These are phyloP conservation scores for Nycteola revayana DNA, from an alignment of 2,888 invertebrate species.

Conservation along the genomic window DNA sequence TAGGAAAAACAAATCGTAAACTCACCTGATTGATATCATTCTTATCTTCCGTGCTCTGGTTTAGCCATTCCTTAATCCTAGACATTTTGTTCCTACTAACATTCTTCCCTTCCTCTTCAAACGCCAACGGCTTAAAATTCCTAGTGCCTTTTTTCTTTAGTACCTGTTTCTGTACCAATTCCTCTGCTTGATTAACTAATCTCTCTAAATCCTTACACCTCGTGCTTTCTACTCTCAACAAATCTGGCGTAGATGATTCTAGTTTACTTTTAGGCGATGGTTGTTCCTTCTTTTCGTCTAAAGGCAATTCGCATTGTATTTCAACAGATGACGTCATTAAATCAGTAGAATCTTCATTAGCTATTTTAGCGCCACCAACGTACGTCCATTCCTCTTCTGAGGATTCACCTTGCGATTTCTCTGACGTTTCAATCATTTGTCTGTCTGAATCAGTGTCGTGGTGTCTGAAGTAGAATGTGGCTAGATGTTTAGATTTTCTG, in stretches of 20 bases:
- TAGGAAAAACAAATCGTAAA: slow-evolving; percentile 4
- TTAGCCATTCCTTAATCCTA: slow-evolving; percentile 87
- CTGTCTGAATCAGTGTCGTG: slow-evolving; percentile 93
- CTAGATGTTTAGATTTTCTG: slow-evolving; percentile 90
- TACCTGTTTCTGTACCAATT: slow-evolving; percentile 85
- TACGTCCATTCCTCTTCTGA: slow-evolving; percentile 85
- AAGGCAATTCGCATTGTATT: slow-evolving; percentile 69
- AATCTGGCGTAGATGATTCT: slow-evolving; percentile 69
- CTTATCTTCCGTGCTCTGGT: slow-evolving; percentile 74
- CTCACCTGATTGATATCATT: slow-evolving; percentile 67
- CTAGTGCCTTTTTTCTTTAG: slow-evolving; percentile 75
- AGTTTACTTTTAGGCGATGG: slow-evolving; percentile 58
- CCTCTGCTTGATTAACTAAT: slow-evolving; percentile 90
- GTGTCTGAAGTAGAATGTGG: slow-evolving; percentile 93
- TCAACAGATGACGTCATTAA: slow-evolving; percentile 78
- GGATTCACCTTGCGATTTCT: slow-evolving; percentile 72
- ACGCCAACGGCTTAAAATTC: slow-evolving; percentile 76
- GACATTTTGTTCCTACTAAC: slow-evolving; percentile 83
- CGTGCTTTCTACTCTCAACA: slow-evolving; percentile 69
- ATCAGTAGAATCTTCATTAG: slow-evolving; percentile 71
- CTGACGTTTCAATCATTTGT: slow-evolving; percentile 77
- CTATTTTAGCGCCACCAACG: slow-evolving; percentile 72
- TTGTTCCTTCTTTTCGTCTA: slow-evolving; percentile 58
- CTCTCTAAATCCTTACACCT: slow-evolving; percentile 86
- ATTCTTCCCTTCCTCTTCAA: slow-evolving; percentile 74